Evolutionary conservation across 2,888 invertebrate species (phyloP), one percentile per base, ranked within the genome.

Genomic region (Halictus quadricinctus): DNA sequence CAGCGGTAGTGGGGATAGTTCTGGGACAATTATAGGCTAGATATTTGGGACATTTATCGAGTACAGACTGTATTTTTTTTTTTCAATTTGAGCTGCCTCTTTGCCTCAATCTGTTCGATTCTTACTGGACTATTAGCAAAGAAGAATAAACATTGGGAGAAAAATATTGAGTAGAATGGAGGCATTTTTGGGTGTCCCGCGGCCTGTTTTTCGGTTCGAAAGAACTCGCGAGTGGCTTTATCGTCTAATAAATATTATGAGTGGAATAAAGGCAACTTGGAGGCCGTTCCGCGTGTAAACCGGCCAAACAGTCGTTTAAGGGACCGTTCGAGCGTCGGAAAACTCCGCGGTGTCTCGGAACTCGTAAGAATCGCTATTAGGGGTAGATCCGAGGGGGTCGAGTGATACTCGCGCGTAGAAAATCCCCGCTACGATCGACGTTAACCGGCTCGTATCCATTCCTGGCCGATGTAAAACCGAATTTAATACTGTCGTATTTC

Each of bases 381-480:
- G 79, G 82, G 75, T 58, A 88, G 84, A 89, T 89, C 84, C 72
- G 76, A 36, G 83, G 79, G 75, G 79, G 54, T 77, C 81, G 80
- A 70, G 72, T 77, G 76, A 89, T 86, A 83, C 69, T 58, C 72
- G 70, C n/a, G 36, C 81, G 80, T 70, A 43, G 77, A 80, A 85
- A 90, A 87, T 88, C 79, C 88, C 46, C 76, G 85, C 48, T 72
- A 80, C 90, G 89, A 89, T 87, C 85, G 81, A 82, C 87, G 85
- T 90, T 90, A 89, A 89, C 83, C 87, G 87, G 81, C 87, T 88
- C 89, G 80, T 85, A 90, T 89, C 87, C 88, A 82, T 88, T 88
- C 70, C 90, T 74, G 81, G 64, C 36, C 85, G 83, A 83, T 83
- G 88, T 90, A 89, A 89, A 90, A 90, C 73, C 79, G 81, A 88